These are phyloP conservation scores for Epinephelus malabaricus DNA, from an alignment of 2,797 vertebrate genomes.

Conservation along the genomic window DNA sequence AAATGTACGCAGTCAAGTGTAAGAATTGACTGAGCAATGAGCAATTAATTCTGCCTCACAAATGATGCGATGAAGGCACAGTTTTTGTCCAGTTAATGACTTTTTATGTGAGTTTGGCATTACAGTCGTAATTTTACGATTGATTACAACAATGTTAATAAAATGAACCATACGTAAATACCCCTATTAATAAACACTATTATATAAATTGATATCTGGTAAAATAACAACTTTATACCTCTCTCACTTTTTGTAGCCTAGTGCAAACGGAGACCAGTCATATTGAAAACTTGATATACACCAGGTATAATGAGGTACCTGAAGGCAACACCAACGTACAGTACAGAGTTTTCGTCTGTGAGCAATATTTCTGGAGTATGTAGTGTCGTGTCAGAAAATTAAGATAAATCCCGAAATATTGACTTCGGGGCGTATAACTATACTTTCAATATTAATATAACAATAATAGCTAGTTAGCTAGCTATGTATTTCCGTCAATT, in stretches of 20 bases:
- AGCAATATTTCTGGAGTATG: rapidly evolving
- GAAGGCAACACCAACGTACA: constrained; percentile 44
- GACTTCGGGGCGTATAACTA: rapidly evolving
- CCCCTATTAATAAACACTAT: no score
- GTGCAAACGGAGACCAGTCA: rapidly evolving
- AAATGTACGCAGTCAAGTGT: rapidly evolving
- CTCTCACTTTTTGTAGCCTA: not conserved
- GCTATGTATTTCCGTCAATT: constrained; percentile 61
- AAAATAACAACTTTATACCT: rapidly evolving
- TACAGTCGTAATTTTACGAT: rapidly evolving
- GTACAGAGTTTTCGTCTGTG: not conserved
- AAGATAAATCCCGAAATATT: not conserved
- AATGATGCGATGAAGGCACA: rapidly evolving
- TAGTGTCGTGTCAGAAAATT: not conserved
- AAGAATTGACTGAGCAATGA: rapidly evolving
- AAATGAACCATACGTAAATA: no score
- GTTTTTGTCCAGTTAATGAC: rapidly evolving
- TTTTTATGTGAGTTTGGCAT: not conserved
- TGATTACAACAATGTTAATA: not conserved
- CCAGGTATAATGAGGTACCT: not conserved
- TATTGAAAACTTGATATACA: not conserved
- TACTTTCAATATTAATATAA: not conserved
- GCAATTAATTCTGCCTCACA: rapidly evolving
- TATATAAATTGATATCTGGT: rapidly evolving
- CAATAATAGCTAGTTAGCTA: not conserved